phyloP scores from a whole-genome alignment of 2,113 vertebrate genomes.

The Epinephelus lanceolatus region DNA sequence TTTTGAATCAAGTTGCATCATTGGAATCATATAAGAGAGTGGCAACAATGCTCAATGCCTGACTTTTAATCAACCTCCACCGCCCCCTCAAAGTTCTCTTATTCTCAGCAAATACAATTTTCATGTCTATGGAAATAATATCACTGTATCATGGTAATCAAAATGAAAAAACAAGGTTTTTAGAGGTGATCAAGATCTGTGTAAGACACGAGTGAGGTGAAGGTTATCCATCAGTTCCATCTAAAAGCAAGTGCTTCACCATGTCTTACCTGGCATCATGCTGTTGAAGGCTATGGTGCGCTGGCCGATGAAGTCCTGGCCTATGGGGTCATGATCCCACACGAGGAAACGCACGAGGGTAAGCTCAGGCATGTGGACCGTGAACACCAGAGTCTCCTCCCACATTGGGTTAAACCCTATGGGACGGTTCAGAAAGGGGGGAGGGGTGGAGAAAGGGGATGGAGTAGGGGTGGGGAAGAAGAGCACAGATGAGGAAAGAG shows the following conservation, averaged over 20 bases:
- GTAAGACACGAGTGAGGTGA: background rate
- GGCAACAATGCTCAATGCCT: background rate
- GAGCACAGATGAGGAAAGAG: background rate
- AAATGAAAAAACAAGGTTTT: background rate
- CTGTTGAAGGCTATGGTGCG: conserved; percentile 95
- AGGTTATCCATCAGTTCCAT: background rate
- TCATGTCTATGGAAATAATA: background rate
- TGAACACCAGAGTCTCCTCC: conserved; percentile 97
- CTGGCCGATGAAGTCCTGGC: conserved; percentile 97
- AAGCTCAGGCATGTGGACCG: conserved; percentile 93
- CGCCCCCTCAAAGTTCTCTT: background rate
- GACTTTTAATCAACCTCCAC: background rate
- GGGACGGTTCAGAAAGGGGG: background rate
- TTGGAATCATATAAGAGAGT: background rate
- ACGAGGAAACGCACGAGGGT: conserved; percentile 95
- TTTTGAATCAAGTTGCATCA: background rate
- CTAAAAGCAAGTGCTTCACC: background rate
- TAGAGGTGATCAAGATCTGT: background rate
- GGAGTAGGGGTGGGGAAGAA: background rate
- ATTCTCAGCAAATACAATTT: background rate
- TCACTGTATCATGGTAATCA: background rate
- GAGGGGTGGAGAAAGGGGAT: too few relatives aligned
- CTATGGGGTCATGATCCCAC: conserved; percentile 99
- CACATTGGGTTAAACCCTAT: conserved; percentile 98
- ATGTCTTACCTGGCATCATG: conserved; percentile 92